Base-by-base conservation (phyloP, 2,113 vertebrate species). In the Thalassoma bifasciatum region DNA sequence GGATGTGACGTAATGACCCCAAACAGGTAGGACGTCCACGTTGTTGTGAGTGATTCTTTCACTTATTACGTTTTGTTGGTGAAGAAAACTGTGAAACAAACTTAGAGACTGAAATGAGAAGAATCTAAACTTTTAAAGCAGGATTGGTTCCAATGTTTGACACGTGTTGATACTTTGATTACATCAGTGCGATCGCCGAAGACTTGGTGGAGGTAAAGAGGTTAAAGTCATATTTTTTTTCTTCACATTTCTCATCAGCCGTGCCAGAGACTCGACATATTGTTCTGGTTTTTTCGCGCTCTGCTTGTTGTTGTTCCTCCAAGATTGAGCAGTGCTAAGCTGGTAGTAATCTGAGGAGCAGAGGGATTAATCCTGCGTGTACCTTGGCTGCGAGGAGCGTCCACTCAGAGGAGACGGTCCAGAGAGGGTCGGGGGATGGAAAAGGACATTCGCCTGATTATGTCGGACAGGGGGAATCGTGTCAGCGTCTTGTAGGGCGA, bases 401-500 rank as follows among this genome's bases (percentile, higher is more conserved):
- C 75, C 75, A 51, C 81, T 72, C 49, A 60, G 70, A 53, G 3
- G n/a, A 26, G 23, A 46, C 60, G n/a, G 52, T 64, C 56, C 79
- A 62, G 23, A 54, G 52, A 60, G 52, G 52, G 56, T 34, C 47
- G 38, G 38, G 38, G 73, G 81, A 56, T 38, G 23, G 75, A 83
- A 86, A 89, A 87, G 87, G 84, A 84, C 89, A 86, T 89, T 69
- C 53, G 66, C 54, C 62, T 83, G 87, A 92, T 92, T 86, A 90
- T 76, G 81, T 90, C 72, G 2, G 75, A 86, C 85, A 84, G 72
- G 74, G 77, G 79, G 89, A 92, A 77, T 86, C 79, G 37, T 89
- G 86, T 93, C 68, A 40, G 71, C 61, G 50, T 83, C 72, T 62
- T 86, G 84, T 86, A 84, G 70, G 59, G 51, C 24, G 22, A 84